A percentile compares a stretch with the other conserved stretches of the same genome.
Conservation (phyloP, 2,888 invertebrate genomes). For the Ctena decussata region DNA sequence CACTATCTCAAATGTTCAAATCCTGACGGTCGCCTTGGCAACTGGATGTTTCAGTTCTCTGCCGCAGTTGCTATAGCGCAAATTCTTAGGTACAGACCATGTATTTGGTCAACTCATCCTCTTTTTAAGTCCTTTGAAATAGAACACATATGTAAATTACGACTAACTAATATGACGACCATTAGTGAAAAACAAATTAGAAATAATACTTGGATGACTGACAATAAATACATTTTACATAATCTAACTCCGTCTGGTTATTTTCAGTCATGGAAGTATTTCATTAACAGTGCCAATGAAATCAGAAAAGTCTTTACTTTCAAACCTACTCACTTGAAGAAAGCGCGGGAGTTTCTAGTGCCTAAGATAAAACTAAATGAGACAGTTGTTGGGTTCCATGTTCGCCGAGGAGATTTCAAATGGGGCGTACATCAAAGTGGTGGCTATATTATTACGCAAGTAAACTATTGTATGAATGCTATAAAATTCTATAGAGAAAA, state of each 20-base stretch:
- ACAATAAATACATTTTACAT: background rate
- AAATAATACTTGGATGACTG: background rate
- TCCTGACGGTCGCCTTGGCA: background rate
- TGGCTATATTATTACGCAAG: background rate
- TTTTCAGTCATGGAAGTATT: conserved; percentile 21
- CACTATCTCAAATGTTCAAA: background rate
- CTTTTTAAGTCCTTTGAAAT: background rate
- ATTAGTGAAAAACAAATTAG: background rate
- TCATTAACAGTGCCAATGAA: background rate
- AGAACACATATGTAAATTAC: background rate
- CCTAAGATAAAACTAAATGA: background rate
- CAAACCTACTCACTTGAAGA: background rate
- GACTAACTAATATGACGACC: background rate
- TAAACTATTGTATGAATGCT: background rate
- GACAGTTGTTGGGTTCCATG: background rate
- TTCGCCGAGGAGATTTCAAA: background rate
- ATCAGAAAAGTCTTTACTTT: background rate
- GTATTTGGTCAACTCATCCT: background rate
- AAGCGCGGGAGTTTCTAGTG: background rate
- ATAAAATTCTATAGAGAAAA: background rate
- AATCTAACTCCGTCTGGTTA: background rate
- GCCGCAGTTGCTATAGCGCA: background rate
- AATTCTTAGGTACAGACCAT: background rate
- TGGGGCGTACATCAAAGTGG: background rate
- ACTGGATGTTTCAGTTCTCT: conserved; percentile 20